Percentiles rank a stretch among this genome's conserved stretches.
Evolutionary conservation across 2,888 invertebrate genomes (phyloP).

Genomic region (Amphiduros pacificus): DNA sequence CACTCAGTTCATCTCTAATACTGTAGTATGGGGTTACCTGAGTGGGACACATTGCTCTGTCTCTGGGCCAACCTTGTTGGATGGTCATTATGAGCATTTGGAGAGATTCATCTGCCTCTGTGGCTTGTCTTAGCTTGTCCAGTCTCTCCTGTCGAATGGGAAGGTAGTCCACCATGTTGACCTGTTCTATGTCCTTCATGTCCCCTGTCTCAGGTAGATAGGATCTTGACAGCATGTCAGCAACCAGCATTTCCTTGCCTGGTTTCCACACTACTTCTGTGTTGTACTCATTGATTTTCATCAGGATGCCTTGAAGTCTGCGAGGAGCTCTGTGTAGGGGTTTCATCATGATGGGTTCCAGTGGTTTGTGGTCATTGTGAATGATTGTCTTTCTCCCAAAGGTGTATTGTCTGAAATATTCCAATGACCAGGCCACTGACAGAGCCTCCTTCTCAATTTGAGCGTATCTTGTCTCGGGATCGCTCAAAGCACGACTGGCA

Average conservation of each 20-base stretch:
- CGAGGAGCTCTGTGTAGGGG: constrained; percentile 24
- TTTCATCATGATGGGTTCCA: constrained; percentile 29
- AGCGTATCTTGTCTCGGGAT: constrained; percentile 11
- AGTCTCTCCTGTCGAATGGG: too few relatives aligned
- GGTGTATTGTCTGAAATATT: constrained; percentile 6
- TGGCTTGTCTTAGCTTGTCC: too few relatives aligned
- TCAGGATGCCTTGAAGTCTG: constrained; percentile 33
- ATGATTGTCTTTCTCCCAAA: constrained; percentile 5
- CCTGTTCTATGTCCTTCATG: too few relatives aligned
- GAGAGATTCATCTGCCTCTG: not conserved
- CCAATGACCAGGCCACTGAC: not conserved
- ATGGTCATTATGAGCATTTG: not conserved
- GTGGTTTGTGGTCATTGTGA: constrained; percentile 32
- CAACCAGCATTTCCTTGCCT: constrained; percentile 9
- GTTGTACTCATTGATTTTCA: constrained; percentile 26
- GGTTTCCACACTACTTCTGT: not conserved
- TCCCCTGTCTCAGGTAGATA: not conserved
- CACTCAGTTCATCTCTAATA: constrained; percentile 2
- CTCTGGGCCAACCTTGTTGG: not conserved
- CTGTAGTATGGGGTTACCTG: constrained; percentile 25
- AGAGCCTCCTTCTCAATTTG: constrained; percentile 2
- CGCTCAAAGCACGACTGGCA: constrained; percentile 22
- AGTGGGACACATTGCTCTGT: not conserved
- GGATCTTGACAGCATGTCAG: constrained; percentile 2
- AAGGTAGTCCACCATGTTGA: too few relatives aligned